Evolutionary conservation across 2,113 vertebrate genomes (phyloP), one percentile per base, ranked within the genome.

Genomic region (Petroica traversi): DNA sequence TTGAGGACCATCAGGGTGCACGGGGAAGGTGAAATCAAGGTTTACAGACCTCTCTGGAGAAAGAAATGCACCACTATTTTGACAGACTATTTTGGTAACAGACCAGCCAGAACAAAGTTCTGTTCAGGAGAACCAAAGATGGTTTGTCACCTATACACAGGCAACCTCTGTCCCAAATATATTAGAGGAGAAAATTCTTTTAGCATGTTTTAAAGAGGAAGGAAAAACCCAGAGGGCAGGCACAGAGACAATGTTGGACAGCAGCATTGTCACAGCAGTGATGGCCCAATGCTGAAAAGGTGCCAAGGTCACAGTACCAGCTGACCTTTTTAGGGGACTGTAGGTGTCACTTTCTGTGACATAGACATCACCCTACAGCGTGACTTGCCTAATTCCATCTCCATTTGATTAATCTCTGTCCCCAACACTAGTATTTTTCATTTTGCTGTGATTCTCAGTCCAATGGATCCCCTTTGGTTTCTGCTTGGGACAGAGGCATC

Each of bases 1-100:
- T 9, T 48, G n/a, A 13, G 1, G 11, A 0, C 29, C 18, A 36
- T 33, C 5, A 9, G 20, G 3, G 9, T 34, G 14, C 20, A 20
- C 3, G 33, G 48, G 10, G 16, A 67, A 81, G 34, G 11, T 31
- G 5, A 59, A 72, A 61, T 40, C 31, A 61, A 62, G 6, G 6
- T 38, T 76, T 69, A 25, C 14, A 55, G 24, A 51, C 6, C 8
- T 57, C 7, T 85, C 41, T 25, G 17, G 8, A 45, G 46, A 61
- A 71, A 46, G 6, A 81, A 81, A 67, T 29, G n/a, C n/a, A n/a
- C n/a, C n/a, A n/a, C n/a, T n/a, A n/a, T n/a, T n/a, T n/a, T n/a
- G n/a, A n/a, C n/a, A n/a, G n/a, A n/a, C n/a, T n/a, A n/a, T n/a
- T 86, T 40, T 76, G 29, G 20, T 38, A 74, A 46, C 19, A 68